Base-by-base conservation (phyloP, 2,888 invertebrate genomes). In the Xestia rhomboidea region DNA sequence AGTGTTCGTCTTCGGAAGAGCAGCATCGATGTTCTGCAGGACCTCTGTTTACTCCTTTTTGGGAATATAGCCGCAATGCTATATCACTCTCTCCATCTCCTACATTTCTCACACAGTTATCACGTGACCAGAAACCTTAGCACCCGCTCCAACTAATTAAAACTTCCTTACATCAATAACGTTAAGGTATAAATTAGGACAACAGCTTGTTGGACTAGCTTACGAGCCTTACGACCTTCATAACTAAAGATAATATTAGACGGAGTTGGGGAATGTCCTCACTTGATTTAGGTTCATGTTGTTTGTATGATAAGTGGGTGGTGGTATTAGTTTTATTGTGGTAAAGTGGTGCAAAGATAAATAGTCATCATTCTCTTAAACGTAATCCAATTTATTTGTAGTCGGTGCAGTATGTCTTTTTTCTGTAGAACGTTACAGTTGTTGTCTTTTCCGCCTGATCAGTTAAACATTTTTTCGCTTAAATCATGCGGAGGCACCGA, bases 151-250 rank as follows among this genome's bases (percentile, higher is more conserved):
- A 49, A 75, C 66, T 75, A 69, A 75, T 84, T 84, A 62, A 66
- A 82, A 84, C 74, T 80, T 84, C 34, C 71, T 13, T 34, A 75
- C 84, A 84, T 80, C 75, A 62, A 80, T 84, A 72, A 72, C 66
- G 41, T 66, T 72, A 80, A 63, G 51, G 60, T 75, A 72, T 80
- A 75, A 75, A 82, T 84, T 80, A 62, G 46, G 75, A 66, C 30
- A 71, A 67, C 82, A 75, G 68, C 75, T 69, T 84, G 78, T 68
- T 64, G 27, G 30, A 38, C 49, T 67, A 15, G 38, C 27, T 44
- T 46, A 49, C 38, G 34, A 51, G 46, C 15, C 64, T 41, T 63
- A n/a, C 41, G 68, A 54, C 84, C 70, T 68, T 70, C 44, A 64
- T 74, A 74, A 68, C 51, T 83, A 51, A 67, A 60, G 70, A 70